Percentiles rank a stretch among this genome's conserved stretches.
phyloP scores from a whole-genome alignment of 2,113 vertebrate genomes.

The Sprattus sprattus region DNA sequence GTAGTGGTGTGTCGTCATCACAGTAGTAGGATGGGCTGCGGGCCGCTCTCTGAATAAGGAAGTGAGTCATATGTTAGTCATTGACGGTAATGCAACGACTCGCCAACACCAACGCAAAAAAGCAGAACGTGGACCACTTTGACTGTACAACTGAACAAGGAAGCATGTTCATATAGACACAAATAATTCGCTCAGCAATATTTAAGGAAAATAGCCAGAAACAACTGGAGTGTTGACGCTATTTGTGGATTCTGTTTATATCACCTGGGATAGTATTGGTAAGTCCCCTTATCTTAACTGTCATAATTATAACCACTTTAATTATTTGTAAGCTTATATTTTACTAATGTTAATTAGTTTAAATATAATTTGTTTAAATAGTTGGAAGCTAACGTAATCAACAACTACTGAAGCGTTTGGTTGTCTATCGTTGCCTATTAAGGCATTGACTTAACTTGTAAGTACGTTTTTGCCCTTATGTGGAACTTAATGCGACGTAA shows the following conservation, averaged over 20 bases:
- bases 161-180: conserved; percentile 45
- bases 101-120: conserved; percentile 27
- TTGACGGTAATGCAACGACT: conserved; percentile 62
- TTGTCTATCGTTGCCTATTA: no score
- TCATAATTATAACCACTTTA: neutral
- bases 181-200: neutral
- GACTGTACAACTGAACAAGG: conserved; percentile 56
- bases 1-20: neutral
- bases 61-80: conserved; percentile 68
- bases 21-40: neutral
- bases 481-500: no score
- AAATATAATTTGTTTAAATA: no score
- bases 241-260: neutral
- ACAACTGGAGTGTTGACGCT: neutral
- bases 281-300: neutral
- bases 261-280: neutral
- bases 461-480: no score
- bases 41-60: conserved; percentile 52
- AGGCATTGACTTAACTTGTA: no score
- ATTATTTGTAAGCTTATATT: neutral
- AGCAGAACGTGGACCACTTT: conserved; percentile 41
- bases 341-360: no score
- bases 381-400: no score
- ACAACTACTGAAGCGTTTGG: no score
- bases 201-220: neutral